Percentiles rank a stretch among this genome's conserved stretches.
phyloP scores from a whole-genome alignment of 1,140 invertebrate species.

The Contarinia nasturtii region DNA sequence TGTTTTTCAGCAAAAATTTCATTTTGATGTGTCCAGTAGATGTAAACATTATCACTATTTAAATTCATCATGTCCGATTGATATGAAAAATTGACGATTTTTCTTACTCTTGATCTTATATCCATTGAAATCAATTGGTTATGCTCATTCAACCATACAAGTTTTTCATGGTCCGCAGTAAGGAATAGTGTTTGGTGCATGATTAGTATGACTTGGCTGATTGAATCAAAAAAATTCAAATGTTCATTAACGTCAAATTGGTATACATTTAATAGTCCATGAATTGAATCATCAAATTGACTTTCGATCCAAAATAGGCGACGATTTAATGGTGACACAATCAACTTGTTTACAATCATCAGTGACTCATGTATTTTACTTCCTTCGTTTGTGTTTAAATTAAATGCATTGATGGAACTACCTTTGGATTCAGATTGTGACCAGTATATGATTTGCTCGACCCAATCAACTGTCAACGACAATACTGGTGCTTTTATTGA shows the following conservation, averaged over 20 bases:
- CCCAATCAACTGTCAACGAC: slow-evolving; percentile 62
- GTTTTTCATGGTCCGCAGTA: neutral
- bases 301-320: slow-evolving; percentile 16
- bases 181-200: neutral
- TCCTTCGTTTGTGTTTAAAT: slow-evolving; percentile 28
- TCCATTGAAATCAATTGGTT: slow-evolving; percentile 1
- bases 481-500: slow-evolving; percentile 38
- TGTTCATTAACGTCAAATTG: slow-evolving; percentile 6
- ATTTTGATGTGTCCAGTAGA: slow-evolving; percentile 14
- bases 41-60: slow-evolving; percentile 11
- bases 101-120: slow-evolving; percentile 9
- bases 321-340: slow-evolving; percentile 42
- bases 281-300: slow-evolving; percentile 4
- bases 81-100: slow-evolving; percentile 9
- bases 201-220: too few species aligned
- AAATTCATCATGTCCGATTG: slow-evolving; percentile 3
- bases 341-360: slow-evolving; percentile 36
- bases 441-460: slow-evolving; percentile 65
- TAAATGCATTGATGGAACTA: slow-evolving; percentile 31
- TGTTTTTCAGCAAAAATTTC: slow-evolving; percentile 7
- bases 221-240: neutral
- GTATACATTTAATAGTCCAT: slow-evolving; percentile 5
- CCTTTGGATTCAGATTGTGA: slow-evolving; percentile 34
- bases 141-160: neutral
- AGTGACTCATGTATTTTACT: slow-evolving; percentile 7